A percentile compares a stretch with the other conserved stretches of the same genome.
phyloP scores from a whole-genome alignment of 2,888 invertebrate genomes.

The Hypsopygia costalis region DNA sequence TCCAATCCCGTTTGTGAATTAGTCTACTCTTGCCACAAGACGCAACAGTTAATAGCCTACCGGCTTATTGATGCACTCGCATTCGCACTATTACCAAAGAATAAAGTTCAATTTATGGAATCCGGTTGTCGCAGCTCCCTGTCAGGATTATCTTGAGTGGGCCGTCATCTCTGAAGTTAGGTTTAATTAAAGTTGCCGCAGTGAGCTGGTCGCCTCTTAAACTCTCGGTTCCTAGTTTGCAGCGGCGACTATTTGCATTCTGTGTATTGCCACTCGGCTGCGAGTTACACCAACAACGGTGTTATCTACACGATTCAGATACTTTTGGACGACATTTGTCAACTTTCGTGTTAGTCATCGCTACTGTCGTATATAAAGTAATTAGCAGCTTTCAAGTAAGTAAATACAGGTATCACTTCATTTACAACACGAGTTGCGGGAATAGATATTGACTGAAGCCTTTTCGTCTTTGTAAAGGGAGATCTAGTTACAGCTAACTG shows the following conservation, averaged over 20 bases:
- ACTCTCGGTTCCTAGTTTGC: conserved; percentile 54
- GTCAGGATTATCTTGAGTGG: conserved; percentile 54
- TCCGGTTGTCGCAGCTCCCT: conserved; percentile 12
- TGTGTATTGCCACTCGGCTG: conserved; percentile 24
- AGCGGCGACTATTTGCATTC: conserved; percentile 57
- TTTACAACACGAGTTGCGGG: no score
- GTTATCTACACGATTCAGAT: no score
- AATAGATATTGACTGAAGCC: no score
- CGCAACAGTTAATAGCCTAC: conserved; percentile 54
- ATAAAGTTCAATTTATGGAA: conserved; percentile 24
- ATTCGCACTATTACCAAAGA: conserved; percentile 15
- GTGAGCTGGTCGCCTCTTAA: conserved; percentile 49
- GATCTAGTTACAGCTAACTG: no score
- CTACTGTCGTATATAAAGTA: no score
- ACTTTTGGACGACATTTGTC: no score
- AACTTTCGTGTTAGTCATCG: no score
- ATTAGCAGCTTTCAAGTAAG: no score
- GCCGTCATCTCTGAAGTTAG: conserved; percentile 67
- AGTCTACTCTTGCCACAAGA: conserved; percentile 38
- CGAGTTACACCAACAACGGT: no score
- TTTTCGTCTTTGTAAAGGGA: no score
- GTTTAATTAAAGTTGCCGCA: conserved; percentile 69
- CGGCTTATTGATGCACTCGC: conserved; percentile 14
- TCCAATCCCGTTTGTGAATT: conserved; percentile 43
- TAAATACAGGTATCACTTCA: no score